These are phyloP conservation scores for Vimba vimba DNA, from an alignment of 2,113 vertebrate species.

Conservation along the genomic window DNA sequence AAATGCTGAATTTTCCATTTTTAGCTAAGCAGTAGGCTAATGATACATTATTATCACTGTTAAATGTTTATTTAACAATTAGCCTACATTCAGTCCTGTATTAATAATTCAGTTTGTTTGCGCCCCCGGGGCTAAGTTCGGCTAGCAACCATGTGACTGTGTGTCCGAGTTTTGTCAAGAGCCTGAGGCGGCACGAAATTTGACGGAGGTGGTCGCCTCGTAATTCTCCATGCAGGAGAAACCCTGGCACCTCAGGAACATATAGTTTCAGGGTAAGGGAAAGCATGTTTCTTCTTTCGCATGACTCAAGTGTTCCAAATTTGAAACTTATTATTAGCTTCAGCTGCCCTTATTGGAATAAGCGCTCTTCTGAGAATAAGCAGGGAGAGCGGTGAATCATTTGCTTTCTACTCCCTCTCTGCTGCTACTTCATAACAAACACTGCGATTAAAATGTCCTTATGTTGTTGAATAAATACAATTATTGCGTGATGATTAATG, in stretches of 20 bases:
- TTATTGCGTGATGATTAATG: not conserved
- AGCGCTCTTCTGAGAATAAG: not conserved
- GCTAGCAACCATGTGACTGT: too few relatives aligned
- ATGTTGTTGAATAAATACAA: not conserved
- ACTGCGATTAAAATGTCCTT: not conserved
- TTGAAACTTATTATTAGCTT: not conserved
- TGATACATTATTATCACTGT: too few relatives aligned
- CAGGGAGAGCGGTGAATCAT: not conserved
- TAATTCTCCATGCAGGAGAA: too few relatives aligned
- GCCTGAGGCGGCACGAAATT: too few relatives aligned
- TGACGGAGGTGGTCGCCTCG: too few relatives aligned
- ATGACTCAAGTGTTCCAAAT: not conserved
- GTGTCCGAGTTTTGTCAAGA: too few relatives aligned
- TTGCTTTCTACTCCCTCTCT: not conserved
- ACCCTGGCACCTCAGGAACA: not conserved
- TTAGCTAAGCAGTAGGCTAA: too few relatives aligned
- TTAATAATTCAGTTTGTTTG: too few relatives aligned
- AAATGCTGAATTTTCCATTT: too few relatives aligned
- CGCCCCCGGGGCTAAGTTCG: too few relatives aligned
- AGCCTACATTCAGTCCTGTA: too few relatives aligned
- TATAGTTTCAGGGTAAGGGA: not conserved
- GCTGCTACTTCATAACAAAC: not conserved
- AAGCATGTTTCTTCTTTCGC: not conserved
- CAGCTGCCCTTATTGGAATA: not conserved
- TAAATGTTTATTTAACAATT: too few relatives aligned